phyloP scores from a whole-genome alignment of 2,888 invertebrate species.

The Amorpha juglandis region DNA sequence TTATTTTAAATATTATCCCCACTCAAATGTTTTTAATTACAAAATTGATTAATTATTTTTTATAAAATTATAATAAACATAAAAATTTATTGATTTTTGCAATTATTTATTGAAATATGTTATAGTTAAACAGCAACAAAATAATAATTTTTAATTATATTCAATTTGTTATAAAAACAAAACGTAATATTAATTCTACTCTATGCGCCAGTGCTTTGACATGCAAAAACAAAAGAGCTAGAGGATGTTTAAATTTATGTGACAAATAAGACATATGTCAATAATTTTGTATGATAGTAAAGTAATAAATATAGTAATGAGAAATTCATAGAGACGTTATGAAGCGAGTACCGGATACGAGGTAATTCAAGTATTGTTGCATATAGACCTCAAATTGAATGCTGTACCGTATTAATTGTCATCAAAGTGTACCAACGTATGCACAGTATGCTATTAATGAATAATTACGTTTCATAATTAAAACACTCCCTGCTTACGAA shows the following conservation, averaged over 20 bases:
- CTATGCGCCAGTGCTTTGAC: not conserved
- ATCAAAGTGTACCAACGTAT: conserved; percentile 20
- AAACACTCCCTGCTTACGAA: conserved; percentile 11
- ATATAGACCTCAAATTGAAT: conserved; percentile 19
- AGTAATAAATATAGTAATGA: not conserved
- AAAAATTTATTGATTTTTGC: no score
- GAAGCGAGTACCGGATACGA: conserved; percentile 6
- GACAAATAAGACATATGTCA: not conserved
- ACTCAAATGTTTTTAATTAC: not conserved
- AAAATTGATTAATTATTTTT: not conserved
- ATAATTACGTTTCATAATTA: conserved; percentile 28
- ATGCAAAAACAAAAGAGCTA: not conserved
- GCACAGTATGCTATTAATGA: conserved; percentile 23
- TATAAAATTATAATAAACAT: no score
- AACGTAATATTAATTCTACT: not conserved
- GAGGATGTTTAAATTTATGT: not conserved
- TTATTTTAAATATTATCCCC: not conserved
- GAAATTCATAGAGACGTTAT: not conserved
- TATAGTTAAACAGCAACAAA: no score
- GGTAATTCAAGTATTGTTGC: conserved; percentile 24
- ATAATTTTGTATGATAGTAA: not conserved
- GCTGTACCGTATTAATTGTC: conserved; percentile 27
- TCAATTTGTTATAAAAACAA: not conserved
- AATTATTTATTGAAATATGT: no score
- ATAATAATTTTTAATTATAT: no score